phyloP scores from a whole-genome alignment of 2,888 invertebrate genomes.

The Molorchus minor region DNA sequence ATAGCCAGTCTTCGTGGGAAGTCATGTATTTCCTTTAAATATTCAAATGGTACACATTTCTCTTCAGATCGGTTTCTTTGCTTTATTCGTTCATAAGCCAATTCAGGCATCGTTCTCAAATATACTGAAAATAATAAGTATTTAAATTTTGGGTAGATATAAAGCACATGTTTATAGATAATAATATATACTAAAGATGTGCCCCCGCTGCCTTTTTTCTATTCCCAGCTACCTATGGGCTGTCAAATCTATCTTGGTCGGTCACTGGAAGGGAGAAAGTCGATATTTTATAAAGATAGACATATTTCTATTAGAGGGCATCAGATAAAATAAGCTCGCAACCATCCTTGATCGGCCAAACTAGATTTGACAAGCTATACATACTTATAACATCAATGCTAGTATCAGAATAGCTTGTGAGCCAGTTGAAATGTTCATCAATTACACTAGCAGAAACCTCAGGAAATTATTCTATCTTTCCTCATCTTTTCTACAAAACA shows the following conservation, averaged over 20 bases:
- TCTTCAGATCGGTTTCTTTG: conserved; percentile 78
- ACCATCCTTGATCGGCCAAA: background rate
- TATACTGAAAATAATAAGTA: conserved; percentile 64
- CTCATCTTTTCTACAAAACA: conserved; percentile 81
- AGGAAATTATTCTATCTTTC: conserved; percentile 69
- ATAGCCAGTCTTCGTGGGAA: conserved; percentile 79
- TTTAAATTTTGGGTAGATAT: background rate
- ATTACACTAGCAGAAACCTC: conserved; percentile 75
- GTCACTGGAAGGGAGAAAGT: background rate
- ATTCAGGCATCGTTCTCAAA: conserved; percentile 76
- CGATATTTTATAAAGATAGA: background rate
- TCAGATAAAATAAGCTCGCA: too few relatives aligned
- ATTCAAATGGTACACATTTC: conserved; percentile 74
- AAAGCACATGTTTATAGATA: background rate
- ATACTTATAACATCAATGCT: conserved; percentile 74
- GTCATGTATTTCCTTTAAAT: conserved; percentile 73
- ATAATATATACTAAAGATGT: background rate
- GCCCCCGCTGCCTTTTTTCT: background rate
- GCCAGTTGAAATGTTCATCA: conserved; percentile 79
- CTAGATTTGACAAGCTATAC: background rate
- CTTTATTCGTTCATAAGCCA: conserved; percentile 75
- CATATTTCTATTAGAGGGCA: too few relatives aligned
- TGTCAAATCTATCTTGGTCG: background rate
- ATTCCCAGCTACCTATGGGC: background rate
- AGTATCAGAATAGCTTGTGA: conserved; percentile 70